phyloP scores from a whole-genome alignment of 1,140 invertebrate species.

The Calephelis nemesis region DNA sequence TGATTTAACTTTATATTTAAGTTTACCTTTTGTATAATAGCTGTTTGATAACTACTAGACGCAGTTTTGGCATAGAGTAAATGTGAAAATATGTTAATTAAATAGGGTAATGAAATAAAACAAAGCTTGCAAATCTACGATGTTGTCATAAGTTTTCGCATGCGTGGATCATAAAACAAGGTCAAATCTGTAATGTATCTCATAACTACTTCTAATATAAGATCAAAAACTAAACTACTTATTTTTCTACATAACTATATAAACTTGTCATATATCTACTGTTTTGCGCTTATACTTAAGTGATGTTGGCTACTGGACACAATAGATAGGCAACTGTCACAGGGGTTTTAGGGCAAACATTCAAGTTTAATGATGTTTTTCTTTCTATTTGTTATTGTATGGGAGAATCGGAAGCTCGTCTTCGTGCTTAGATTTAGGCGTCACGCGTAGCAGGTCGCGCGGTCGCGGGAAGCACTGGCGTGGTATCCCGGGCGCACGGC shows the following conservation, averaged over 20 bases:
- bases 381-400: constrained; percentile 40
- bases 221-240: not conserved
- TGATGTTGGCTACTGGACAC: constrained; percentile 11
- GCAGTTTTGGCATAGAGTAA: not conserved
- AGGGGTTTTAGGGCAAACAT: constrained; percentile 2
- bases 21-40: too few relatives aligned
- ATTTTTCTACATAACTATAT: not conserved
- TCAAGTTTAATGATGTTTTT: not conserved
- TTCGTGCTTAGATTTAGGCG: constrained; percentile 52
- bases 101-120: not conserved
- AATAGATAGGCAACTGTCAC: constrained; percentile 7
- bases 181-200: constrained; percentile 12
- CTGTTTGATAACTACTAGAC: too few relatives aligned
- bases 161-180: constrained; percentile 13
- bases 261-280: not conserved
- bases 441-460: constrained; percentile 64
- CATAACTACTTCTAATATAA: not conserved
- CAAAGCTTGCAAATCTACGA: not conserved
- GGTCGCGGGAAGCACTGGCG: constrained; percentile 64
- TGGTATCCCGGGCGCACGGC: constrained; percentile 54
- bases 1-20: too few relatives aligned
- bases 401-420: constrained; percentile 65
- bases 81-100: not conserved
- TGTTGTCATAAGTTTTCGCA: constrained; percentile 7
- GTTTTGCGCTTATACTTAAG: not conserved